These are phyloP conservation scores for Lerema accius DNA, from an alignment of 1,140 invertebrate species.

Conservation along the genomic window DNA sequence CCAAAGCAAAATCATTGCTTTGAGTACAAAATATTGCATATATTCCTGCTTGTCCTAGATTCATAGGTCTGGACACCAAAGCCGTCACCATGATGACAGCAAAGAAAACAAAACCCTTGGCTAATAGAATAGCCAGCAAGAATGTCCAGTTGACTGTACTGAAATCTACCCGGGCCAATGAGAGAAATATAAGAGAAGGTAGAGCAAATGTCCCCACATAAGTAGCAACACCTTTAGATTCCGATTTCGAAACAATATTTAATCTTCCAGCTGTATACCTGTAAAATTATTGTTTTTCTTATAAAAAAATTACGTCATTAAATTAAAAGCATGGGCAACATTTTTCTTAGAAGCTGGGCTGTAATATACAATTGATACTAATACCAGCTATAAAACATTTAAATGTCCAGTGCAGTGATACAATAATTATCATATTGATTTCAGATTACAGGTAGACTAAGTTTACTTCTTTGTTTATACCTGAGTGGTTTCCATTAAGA, in stretches of 20 bases:
- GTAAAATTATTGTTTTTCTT: constrained; percentile 46
- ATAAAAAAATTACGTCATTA: background rate
- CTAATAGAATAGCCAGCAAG: constrained; percentile 91
- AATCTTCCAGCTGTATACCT: constrained; percentile 95
- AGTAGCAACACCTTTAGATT: constrained; percentile 95
- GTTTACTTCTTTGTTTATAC: no score
- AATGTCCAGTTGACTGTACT: constrained; percentile 95
- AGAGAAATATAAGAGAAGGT: constrained; percentile 95
- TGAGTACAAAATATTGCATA: constrained; percentile 98
- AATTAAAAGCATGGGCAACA: no score
- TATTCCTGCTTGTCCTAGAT: constrained; percentile 93
- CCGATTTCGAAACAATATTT: constrained; percentile 91
- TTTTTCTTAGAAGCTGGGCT: no score
- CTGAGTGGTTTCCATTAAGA: no score
- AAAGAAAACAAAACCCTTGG: constrained; percentile 94
- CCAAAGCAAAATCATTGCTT: constrained; percentile 99
- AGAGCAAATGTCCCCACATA: constrained; percentile 97
- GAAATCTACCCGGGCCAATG: constrained; percentile 93
- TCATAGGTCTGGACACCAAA: constrained; percentile 89
- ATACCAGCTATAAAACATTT: no score
- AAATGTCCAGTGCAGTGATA: no score
- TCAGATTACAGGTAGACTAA: no score
- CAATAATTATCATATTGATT: no score
- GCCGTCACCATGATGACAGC: constrained; percentile 91
- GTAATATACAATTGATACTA: no score